Evolutionary conservation across 1,140 invertebrate species (phyloP).

Genomic region (Calosoma granatense): DNA sequence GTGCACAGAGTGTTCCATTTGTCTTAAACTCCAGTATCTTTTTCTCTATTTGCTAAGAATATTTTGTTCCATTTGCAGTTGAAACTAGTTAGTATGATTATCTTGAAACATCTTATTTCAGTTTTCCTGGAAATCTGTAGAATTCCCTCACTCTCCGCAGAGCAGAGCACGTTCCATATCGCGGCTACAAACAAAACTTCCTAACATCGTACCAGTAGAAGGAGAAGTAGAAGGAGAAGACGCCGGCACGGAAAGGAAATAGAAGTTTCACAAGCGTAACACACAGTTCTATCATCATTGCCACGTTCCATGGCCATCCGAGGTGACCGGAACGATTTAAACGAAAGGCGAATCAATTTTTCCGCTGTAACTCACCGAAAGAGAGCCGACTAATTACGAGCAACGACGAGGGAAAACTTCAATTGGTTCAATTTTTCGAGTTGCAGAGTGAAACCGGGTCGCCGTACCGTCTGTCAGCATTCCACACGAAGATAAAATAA

Average conservation of each 20-base stretch:
- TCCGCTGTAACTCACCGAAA: background rate
- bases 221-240: background rate
- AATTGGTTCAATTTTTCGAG: constrained; percentile 8
- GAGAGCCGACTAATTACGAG: background rate
- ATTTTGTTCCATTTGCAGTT: too few species aligned
- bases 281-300: too few species aligned
- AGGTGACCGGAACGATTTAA: background rate
- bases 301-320: background rate
- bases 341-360: background rate
- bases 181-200: background rate
- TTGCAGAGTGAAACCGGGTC: background rate
- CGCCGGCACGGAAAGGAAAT: background rate
- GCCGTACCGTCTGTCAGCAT: background rate
- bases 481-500: constrained; percentile 3
- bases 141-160: background rate
- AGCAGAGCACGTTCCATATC: background rate
- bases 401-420: background rate
- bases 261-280: background rate
- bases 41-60: too few species aligned
- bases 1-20: too few species aligned
- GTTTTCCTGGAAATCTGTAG: too few species aligned
- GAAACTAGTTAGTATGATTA: too few species aligned
- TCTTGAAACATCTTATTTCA: too few species aligned
- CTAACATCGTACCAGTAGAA: background rate
- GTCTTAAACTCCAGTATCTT: too few species aligned